These are phyloP conservation scores for Crotalus helleri DNA, from an alignment of 2,113 vertebrate species.

Conservation along the genomic window DNA sequence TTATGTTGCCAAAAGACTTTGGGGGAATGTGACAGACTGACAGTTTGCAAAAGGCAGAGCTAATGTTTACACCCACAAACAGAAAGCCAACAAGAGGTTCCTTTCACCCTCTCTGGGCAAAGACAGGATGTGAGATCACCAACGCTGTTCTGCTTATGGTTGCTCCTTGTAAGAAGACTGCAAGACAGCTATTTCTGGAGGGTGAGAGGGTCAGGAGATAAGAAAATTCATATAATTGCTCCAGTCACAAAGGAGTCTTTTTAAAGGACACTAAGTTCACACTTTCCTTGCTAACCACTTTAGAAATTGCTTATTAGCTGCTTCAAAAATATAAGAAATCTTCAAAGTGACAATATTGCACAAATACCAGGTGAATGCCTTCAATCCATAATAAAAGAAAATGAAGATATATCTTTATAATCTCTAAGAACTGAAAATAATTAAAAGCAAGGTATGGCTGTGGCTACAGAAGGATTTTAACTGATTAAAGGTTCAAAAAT, in stretches of 20 bases:
- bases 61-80: not conserved
- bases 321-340: not conserved
- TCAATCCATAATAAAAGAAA: not conserved
- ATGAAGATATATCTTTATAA: not conserved
- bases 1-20: not conserved
- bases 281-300: not conserved
- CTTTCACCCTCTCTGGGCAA: not conserved
- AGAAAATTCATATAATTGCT: not conserved
- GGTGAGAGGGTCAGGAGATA: not conserved
- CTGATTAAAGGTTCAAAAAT: not conserved
- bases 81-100: not conserved
- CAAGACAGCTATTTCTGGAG: not conserved
- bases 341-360: not conserved
- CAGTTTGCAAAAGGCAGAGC: not conserved
- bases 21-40: not conserved
- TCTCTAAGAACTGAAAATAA: not conserved
- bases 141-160: not conserved
- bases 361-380: not conserved
- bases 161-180: not conserved
- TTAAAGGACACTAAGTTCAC: not conserved
- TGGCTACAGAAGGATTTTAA: not conserved
- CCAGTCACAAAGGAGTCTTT: not conserved
- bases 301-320: not conserved
- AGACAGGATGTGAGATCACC: not conserved
- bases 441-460: not conserved